Evolutionary conservation across 1,140 invertebrate species (phyloP).

Genomic region (Neelides sp.): DNA sequence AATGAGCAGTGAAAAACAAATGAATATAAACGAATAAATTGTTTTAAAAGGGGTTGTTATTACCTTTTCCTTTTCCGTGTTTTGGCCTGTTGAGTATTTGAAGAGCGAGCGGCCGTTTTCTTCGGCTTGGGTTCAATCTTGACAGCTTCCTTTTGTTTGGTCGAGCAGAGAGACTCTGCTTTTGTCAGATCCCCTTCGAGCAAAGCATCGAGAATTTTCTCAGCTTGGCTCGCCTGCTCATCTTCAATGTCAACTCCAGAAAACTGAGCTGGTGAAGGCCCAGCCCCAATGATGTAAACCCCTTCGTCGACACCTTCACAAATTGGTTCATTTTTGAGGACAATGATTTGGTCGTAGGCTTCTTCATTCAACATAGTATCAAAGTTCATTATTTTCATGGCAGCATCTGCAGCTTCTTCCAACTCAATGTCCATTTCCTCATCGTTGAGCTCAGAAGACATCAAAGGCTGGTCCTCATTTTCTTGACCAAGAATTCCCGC

Average conservation of each 20-base stretch:
- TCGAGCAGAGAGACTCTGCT: conserved; percentile 2
- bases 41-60: too few relatives aligned
- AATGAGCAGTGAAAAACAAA: too few relatives aligned
- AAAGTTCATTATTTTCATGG: neutral
- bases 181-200: conserved; percentile 8
- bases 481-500: conserved; percentile 8
- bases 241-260: neutral
- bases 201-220: conserved; percentile 19
- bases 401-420: neutral
- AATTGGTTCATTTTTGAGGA: neutral
- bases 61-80: too few relatives aligned
- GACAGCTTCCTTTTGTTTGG: neutral
- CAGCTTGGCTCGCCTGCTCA: neutral
- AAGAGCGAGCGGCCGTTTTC: neutral
- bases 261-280: too few relatives aligned
- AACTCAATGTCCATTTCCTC: neutral
- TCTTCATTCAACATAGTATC: neutral
- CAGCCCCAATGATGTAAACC: too few relatives aligned
- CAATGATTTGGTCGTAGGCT: neutral
- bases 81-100: too few relatives aligned
- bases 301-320: conserved; percentile 3
- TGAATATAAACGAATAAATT: too few relatives aligned
- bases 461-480: conserved; percentile 9
- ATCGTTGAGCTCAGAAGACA: neutral
- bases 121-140: neutral